Percentiles rank a stretch among this genome's conserved stretches.
Evolutionary conservation across 2,888 invertebrate genomes (phyloP).

Genomic region (Chrysotoxum bicinctum): DNA sequence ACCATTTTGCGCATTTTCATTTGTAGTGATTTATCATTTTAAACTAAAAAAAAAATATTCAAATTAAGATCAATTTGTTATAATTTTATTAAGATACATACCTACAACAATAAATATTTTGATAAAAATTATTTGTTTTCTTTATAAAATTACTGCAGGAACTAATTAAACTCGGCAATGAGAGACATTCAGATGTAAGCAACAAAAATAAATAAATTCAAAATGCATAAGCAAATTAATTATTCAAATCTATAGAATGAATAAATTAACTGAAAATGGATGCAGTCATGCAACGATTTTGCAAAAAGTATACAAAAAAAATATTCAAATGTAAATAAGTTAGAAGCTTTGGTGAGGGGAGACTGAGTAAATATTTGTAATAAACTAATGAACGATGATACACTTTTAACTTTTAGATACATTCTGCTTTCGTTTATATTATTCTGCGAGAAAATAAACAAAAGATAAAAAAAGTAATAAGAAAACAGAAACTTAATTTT

Average conservation of each 20-base stretch:
- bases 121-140: not conserved
- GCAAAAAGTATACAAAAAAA: not conserved
- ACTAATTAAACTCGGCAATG: not conserved
- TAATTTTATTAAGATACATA: not conserved
- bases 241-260: conserved; percentile 10
- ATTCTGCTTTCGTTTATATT: not conserved
- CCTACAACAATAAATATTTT: not conserved
- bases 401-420: not conserved
- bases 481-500: too few species aligned
- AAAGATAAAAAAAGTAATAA: too few species aligned
- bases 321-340: not conserved
- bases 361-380: not conserved
- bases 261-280: conserved; percentile 10
- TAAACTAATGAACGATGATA: not conserved
- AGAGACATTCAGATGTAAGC: not conserved
- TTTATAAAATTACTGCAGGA: not conserved
- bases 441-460: not conserved
- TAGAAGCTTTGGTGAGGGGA: not conserved
- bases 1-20: not conserved
- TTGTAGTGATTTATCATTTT: not conserved
- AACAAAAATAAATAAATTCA: not conserved
- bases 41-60: not conserved
- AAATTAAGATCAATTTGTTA: too few species aligned
- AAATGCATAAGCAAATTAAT: conserved; percentile 13
- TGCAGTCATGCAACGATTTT: not conserved